These are phyloP conservation scores for Promerops cafer DNA, from an alignment of 2,113 vertebrate species.

Conservation along the genomic window DNA sequence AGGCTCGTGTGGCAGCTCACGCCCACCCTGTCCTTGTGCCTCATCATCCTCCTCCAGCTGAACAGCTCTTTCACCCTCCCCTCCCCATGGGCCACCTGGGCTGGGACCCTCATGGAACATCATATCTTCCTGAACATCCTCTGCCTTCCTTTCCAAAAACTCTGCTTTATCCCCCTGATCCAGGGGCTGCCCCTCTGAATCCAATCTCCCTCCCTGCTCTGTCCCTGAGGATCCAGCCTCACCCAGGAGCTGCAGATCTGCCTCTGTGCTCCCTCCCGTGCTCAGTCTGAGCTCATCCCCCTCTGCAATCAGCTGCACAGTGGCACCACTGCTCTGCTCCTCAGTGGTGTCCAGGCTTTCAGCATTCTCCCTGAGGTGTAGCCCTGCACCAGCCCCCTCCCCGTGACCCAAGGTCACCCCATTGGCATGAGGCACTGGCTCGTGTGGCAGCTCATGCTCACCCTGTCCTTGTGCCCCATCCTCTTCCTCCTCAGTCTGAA, in stretches of 20 bases:
- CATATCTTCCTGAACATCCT: too few relatives aligned
- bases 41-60: not conserved
- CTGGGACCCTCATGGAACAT: rapidly evolving
- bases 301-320: rapidly evolving
- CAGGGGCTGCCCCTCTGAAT: too few relatives aligned
- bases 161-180: not conserved
- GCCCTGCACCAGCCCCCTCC: not conserved
- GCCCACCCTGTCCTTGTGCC: not conserved
- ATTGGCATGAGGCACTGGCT: not conserved
- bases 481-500: not conserved
- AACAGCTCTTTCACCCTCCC: rapidly evolving
- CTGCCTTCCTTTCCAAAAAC: not conserved
- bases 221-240: too few relatives aligned
- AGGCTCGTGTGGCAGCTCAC: rapidly evolving
- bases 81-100: rapidly evolving
- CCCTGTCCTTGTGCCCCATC: not conserved
- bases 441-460: not conserved
- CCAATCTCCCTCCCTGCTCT: too few relatives aligned
- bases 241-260: too few relatives aligned
- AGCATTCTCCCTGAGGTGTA: rapidly evolving
- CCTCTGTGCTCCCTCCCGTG: not conserved
- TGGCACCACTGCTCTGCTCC: rapidly evolving
- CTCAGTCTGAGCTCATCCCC: rapidly evolving
- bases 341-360: rapidly evolving
- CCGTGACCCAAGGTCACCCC: too few relatives aligned